Evolutionary conservation across 2,113 vertebrate genomes (phyloP).

Genomic region (Xerus inauris): DNA sequence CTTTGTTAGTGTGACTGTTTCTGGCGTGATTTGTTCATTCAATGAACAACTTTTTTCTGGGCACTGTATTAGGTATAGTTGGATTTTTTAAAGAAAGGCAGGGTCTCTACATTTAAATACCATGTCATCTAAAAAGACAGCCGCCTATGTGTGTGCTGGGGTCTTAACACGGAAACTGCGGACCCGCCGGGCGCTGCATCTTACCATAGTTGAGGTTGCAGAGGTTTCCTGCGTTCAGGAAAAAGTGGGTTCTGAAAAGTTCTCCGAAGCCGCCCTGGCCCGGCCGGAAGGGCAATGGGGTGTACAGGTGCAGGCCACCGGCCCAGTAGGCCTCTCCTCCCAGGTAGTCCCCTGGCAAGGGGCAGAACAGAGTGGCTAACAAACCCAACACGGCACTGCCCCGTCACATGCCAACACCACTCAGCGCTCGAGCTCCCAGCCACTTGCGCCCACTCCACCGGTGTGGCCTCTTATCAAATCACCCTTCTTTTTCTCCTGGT

Average conservation of each 20-base stretch:
- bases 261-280: constrained; percentile 95
- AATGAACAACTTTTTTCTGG: not conserved
- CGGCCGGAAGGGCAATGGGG: constrained; percentile 95
- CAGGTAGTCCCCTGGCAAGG: constrained; percentile 92
- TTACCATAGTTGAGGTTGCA: constrained; percentile 98
- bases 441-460: too few species aligned
- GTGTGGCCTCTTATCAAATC: fast-evolving
- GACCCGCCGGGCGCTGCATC: not conserved
- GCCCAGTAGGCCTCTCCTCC: constrained; percentile 98
- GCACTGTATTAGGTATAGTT: fast-evolving
- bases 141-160: fast-evolving
- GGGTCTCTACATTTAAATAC: not conserved
- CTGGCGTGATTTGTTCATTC: not conserved
- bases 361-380: not conserved
- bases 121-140: fast-evolving
- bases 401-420: fast-evolving
- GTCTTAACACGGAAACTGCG: fast-evolving
- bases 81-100: not conserved
- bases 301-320: constrained; percentile 94
- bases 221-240: constrained; percentile 98
- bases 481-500: not conserved
- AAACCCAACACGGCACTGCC: fast-evolving
- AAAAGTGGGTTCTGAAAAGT: constrained; percentile 97
- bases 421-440: fast-evolving
- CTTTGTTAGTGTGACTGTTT: not conserved